A percentile compares a stretch with the other conserved stretches of the same genome.
Conservation (phyloP, 1,140 invertebrate species). For the Drosophila willistoni region DNA sequence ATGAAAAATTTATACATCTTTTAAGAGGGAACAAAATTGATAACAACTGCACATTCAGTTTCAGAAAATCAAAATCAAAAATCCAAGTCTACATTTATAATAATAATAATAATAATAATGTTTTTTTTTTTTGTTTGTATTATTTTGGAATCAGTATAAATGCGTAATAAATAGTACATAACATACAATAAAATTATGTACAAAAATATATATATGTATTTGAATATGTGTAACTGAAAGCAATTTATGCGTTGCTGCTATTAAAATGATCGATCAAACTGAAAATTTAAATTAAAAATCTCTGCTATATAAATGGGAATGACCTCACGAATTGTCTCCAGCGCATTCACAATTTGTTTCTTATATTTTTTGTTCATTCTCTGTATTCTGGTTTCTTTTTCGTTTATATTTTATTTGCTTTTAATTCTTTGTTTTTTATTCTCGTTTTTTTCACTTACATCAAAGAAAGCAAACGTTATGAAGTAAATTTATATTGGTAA, state of each 20-base stretch:
- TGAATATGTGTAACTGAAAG: slow-evolving; percentile 32
- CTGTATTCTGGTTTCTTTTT: background rate
- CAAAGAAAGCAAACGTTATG: slow-evolving; percentile 42
- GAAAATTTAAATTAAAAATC: slow-evolving; percentile 22
- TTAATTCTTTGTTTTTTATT: background rate
- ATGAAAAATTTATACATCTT: slow-evolving; percentile 31
- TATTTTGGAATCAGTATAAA: slow-evolving; percentile 35
- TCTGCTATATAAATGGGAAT: slow-evolving; percentile 22
- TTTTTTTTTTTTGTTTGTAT: slow-evolving; percentile 8
- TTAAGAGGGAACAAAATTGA: slow-evolving; percentile 24
- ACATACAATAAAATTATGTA: slow-evolving; percentile 51
- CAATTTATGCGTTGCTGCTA: slow-evolving; percentile 31
- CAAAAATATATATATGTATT: slow-evolving; percentile 32
- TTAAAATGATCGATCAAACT: slow-evolving; percentile 23
- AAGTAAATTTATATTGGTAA: slow-evolving; percentile 29
- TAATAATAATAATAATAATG: slow-evolving; percentile 7
- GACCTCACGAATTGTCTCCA: slow-evolving; percentile 21
- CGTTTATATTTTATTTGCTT: background rate
- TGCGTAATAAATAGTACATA: slow-evolving; percentile 38
- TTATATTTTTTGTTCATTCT: background rate
- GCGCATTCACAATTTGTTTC: slow-evolving; percentile 11
- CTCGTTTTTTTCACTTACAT: slow-evolving; percentile 14
- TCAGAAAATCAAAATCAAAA: slow-evolving; percentile 29
- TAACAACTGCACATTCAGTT: slow-evolving; percentile 37
- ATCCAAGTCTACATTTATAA: slow-evolving; percentile 44